These are phyloP conservation scores for Gadopsis marmoratus DNA, from an alignment of 2,797 vertebrate species.

Conservation along the genomic window DNA sequence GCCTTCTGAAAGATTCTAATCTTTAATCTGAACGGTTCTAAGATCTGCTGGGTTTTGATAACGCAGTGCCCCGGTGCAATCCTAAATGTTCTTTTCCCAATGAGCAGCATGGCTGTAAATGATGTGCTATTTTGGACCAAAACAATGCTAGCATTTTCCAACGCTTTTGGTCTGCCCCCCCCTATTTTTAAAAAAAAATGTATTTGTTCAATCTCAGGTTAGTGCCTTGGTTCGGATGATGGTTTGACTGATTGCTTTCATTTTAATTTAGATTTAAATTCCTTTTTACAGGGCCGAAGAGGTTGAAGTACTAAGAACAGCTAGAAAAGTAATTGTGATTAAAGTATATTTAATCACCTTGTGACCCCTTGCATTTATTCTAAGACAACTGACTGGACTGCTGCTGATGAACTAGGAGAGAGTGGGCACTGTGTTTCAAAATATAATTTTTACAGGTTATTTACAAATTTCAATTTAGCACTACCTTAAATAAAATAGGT, in stretches of 20 bases:
- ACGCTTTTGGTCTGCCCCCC: background rate
- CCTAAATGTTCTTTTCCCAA: background rate
- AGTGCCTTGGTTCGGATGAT: background rate
- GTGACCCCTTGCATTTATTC: background rate
- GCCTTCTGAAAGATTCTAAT: background rate
- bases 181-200: background rate
- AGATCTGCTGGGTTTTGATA: slow-evolving; percentile 21
- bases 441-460: background rate
- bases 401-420: background rate
- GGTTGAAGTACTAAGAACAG: too few species aligned
- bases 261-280: background rate
- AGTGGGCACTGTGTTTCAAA: slow-evolving; percentile 49
- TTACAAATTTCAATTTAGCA: background rate
- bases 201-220: background rate
- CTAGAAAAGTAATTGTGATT: too few species aligned
- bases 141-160: background rate
- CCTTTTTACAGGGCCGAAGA: too few species aligned
- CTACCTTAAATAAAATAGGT: background rate
- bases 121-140: background rate
- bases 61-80: slow-evolving; percentile 19
- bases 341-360: background rate
- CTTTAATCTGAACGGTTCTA: background rate
- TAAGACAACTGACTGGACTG: background rate
- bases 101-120: background rate
- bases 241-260: background rate